phyloP scores from a whole-genome alignment of 2,113 vertebrate species.

The Trochalopteron elliotii region DNA sequence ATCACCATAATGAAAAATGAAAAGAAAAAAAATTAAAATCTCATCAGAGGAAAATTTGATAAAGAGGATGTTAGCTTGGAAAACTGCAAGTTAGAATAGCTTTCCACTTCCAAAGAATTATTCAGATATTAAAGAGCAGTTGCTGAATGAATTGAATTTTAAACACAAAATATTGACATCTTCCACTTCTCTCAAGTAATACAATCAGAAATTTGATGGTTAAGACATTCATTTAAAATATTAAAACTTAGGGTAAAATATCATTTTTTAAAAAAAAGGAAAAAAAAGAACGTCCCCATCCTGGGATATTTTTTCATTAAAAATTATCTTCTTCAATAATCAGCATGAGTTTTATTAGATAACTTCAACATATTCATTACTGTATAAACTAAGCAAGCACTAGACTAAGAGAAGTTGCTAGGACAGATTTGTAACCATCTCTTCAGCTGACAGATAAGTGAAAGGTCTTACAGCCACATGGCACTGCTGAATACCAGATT shows the following conservation, averaged over 20 bases:
- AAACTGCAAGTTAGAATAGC: not conserved
- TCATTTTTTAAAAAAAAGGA: not conserved
- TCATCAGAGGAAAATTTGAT: not conserved
- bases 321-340: not conserved
- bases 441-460: not conserved
- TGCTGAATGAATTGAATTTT: not conserved
- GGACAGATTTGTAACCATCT: not conserved
- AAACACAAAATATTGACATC: not conserved
- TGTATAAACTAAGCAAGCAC: not conserved
- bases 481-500: not conserved
- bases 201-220: not conserved
- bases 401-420: not conserved
- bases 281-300: not conserved
- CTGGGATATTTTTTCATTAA: not conserved
- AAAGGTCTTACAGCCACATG: not conserved
- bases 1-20: not conserved
- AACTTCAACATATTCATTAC: not conserved
- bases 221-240: not conserved
- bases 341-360: not conserved
- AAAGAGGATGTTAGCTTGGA: not conserved
- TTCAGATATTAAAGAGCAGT: not conserved
- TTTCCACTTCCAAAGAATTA: not conserved
- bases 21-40: not conserved
- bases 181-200: not conserved
- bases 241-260: not conserved